Conservation (phyloP, 2,888 invertebrate genomes). For the Osmoderma eremita region DNA sequence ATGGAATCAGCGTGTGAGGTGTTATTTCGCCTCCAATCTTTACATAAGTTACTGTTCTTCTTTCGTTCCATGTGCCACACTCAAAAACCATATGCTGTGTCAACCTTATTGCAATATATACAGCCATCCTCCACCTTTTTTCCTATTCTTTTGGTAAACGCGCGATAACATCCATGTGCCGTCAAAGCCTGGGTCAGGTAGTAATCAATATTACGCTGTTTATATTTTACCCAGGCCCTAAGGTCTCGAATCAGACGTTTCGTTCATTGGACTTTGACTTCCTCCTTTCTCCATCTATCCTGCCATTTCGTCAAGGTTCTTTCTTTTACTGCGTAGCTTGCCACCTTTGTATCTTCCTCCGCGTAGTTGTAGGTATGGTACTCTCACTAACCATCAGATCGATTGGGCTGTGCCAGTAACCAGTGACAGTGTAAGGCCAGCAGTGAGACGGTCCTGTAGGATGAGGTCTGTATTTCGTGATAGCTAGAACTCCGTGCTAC, state of each 20-base stretch:
- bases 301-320: neutral
- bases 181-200: too few species aligned
- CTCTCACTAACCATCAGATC: too few species aligned
- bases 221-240: neutral
- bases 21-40: neutral
- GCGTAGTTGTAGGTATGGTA: too few species aligned
- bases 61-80: neutral
- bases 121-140: neutral
- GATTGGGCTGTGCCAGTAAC: too few species aligned
- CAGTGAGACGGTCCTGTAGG: neutral
- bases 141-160: neutral
- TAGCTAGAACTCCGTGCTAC: neutral
- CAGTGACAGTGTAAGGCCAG: too few species aligned
- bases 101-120: neutral
- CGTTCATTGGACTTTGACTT: neutral
- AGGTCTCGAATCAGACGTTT: too few species aligned
- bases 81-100: neutral
- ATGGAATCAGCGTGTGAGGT: too few species aligned
- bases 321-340: too few species aligned
- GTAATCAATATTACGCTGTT: neutral
- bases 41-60: too few species aligned
- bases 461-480: neutral
- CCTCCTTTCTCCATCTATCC: neutral
- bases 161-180: slow-evolving; percentile 1
- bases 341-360: too few species aligned